Evolutionary conservation across 2,113 vertebrate genomes (phyloP).

Genomic region (Heterotis niloticus): DNA sequence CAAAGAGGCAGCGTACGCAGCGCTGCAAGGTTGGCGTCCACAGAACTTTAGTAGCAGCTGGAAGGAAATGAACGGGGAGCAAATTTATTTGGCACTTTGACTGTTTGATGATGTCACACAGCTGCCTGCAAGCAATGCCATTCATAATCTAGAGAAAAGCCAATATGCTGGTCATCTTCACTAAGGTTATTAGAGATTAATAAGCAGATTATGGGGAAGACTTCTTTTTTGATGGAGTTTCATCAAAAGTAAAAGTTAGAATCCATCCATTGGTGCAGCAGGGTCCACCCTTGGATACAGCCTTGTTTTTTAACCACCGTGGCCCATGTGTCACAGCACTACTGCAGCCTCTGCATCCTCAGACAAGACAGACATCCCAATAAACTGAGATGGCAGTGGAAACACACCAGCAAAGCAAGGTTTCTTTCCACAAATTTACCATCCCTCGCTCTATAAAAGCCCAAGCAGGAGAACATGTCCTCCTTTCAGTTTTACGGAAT

Average conservation of each 20-base stretch:
- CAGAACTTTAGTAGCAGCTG: no score
- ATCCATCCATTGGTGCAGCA: no score
- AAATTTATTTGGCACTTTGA: no score
- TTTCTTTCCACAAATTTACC: neutral
- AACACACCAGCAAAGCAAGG: neutral
- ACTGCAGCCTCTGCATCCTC: neutral
- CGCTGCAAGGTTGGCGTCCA: no score
- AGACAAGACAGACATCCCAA: neutral
- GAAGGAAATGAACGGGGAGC: no score
- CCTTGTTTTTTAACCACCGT: no score
- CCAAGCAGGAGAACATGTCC: neutral
- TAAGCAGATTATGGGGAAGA: no score
- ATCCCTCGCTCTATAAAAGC: neutral
- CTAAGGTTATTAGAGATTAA: neutral
- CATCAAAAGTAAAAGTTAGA: neutral
- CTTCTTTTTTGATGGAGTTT: neutral
- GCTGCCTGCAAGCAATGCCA: neutral
- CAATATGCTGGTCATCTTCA: neutral
- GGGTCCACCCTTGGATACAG: no score
- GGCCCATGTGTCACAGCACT: neutral
- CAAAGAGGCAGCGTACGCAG: no score
- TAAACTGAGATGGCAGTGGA: neutral
- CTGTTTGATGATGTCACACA: slow-evolving; percentile 29
- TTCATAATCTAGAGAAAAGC: neutral
- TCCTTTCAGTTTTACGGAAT: neutral